Conservation (phyloP, 2,113 vertebrate genomes). For the Oreochromis spilurus region DNA sequence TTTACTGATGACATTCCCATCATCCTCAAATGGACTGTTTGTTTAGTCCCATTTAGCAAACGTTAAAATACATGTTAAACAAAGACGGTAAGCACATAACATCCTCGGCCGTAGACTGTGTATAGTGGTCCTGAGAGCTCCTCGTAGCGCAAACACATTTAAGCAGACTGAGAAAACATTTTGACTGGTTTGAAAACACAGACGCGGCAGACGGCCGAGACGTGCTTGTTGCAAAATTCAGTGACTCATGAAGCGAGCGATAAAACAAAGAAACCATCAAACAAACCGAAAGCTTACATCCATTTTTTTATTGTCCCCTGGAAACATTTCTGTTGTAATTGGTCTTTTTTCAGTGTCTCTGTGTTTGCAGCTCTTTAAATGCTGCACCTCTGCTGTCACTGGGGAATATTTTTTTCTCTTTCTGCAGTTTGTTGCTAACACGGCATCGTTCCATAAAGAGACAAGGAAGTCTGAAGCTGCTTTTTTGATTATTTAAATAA, state of each 20-base stretch:
- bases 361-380: background rate
- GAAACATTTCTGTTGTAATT: background rate
- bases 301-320: background rate
- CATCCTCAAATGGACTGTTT: background rate
- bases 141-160: background rate
- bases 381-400: background rate
- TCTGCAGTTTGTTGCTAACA: background rate
- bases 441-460: background rate
- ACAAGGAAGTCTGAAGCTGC: rapidly evolving
- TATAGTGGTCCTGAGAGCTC: background rate
- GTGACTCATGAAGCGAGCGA: background rate
- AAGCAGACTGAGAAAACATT: background rate
- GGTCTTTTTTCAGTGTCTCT: background rate
- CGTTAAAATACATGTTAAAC: background rate
- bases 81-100: background rate
- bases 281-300: background rate
- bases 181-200: background rate
- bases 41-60: background rate
- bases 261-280: background rate
- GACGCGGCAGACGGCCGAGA: background rate
- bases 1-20: background rate
- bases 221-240: background rate
- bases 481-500: background rate
- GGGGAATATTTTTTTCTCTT: background rate
- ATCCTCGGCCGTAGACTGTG: background rate